Evolutionary conservation across 1,140 invertebrate genomes (phyloP), one percentile per base, ranked within the genome.

Genomic region (Atta colombica): DNA sequence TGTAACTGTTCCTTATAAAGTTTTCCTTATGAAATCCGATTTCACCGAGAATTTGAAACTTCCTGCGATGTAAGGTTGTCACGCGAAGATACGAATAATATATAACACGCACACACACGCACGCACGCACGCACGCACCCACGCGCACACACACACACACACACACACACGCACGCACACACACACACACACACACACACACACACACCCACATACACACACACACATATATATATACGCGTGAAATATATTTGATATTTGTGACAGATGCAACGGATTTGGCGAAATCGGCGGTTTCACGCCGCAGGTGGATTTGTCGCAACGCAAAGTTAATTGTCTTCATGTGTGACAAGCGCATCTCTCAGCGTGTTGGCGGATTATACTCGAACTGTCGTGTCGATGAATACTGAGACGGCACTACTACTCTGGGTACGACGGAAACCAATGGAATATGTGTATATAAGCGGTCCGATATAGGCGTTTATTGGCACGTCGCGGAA

Each of bases 401-500:
- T 86, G 53, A 35, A 51, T 81, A 39, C 63, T 49, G 63, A 85
- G 75, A 68, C 71, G 82, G 25, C 8, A 12, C 25, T 28, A n/a
- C n/a, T 25, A 16, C 39, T 28, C 21, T 25, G 14, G 28, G 12
- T 28, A 35, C 35, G 16, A 58, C 51, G n/a, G 58, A 65, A 55
- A 18, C 45, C 35, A 35, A 35, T 65, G 51, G 16, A 25, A 81
- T 51, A 25, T 49, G 61, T 31, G 28, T 86, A 18, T 61, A 68
- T 69, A 86, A 55, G 63, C 35, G 75, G 51, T 78, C 63, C 74
- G 53, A 61, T 25, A 84, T 31, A 39, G 55, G 45, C 85, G 65
- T 86, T 86, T 86, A 86, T 63, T 58, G 63, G 77, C 51, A 69
- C 61, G 61, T 65, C 35, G 39, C 65, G 75, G 63, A 85, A 85